These are phyloP conservation scores for Drosophila meridiana DNA, from an alignment of 2,888 invertebrate species.

Conservation along the genomic window DNA sequence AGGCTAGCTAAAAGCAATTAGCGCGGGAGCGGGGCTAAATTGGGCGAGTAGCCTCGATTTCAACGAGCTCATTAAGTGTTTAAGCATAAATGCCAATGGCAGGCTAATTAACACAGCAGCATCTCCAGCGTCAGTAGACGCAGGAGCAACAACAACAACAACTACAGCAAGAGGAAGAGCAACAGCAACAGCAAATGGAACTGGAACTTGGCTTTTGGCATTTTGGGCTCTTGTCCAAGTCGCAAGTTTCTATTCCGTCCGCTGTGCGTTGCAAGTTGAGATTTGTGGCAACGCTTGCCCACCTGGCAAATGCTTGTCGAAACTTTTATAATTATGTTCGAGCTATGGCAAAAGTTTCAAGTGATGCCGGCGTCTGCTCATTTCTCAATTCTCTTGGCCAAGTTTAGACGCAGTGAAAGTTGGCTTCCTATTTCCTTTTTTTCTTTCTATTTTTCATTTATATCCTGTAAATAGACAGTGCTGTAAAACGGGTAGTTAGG, in stretches of 20 bases:
- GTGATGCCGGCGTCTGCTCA: conserved; percentile 69
- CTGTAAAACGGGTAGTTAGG: neutral
- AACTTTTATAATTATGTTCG: conserved; percentile 81
- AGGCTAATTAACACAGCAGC: conserved; percentile 68
- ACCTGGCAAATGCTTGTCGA: conserved; percentile 81
- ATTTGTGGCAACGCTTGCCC: conserved; percentile 62
- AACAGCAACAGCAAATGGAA: conserved; percentile 13
- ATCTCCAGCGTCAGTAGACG: neutral
- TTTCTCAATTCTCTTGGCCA: conserved; percentile 73
- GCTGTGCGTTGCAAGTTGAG: conserved; percentile 40
- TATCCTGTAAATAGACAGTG: conserved; percentile 19
- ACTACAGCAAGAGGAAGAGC: neutral
- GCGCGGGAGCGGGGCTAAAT: conserved; percentile 13
- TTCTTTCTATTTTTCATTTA: conserved; percentile 4
- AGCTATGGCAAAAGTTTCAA: conserved; percentile 79
- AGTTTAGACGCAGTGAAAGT: conserved; percentile 76
- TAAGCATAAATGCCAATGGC: conserved; percentile 80
- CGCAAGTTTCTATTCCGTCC: conserved; percentile 10
- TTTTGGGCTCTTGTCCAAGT: conserved; percentile 52
- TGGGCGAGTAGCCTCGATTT: conserved; percentile 53
- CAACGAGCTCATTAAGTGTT: conserved; percentile 78
- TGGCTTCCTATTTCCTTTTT: conserved; percentile 32
- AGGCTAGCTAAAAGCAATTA: conserved; percentile 66
- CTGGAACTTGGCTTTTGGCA: conserved; percentile 60
- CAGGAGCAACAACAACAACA: neutral